Base-by-base conservation (phyloP, 2,888 invertebrate genomes). In the Amaurobius ferox region DNA sequence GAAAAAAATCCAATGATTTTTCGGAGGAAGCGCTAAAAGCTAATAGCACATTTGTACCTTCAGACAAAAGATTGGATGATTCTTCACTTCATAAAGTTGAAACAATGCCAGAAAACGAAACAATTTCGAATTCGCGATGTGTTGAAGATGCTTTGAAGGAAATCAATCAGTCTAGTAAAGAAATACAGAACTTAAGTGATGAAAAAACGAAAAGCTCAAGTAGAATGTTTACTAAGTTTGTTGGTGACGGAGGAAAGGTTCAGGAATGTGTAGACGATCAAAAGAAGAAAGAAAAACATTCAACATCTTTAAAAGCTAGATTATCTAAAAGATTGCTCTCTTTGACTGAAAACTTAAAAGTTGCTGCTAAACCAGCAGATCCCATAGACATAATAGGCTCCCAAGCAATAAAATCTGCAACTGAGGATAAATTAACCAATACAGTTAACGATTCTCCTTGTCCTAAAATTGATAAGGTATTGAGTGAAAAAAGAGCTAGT, bases 261-360 rank as follows among this genome's bases (percentile, higher is more conserved):
- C 6, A 7, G 6, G 87, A 87, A n/a, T 29, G 13, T 23, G 39
- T 30, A 28, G 76, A 72, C 26, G 72, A 79, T 30, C 23, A 13
- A 13, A 79, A 79, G 44, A 79, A 79, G 44, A 68, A 73, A 67
- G 76, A 76, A 44, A 79, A 85, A 16, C 74, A 79, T 30, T 64
- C 68, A 0, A 80, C 80, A 5, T 86, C 88, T 19, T 39, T 88
- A 7, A 81, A 81, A 71, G 79, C 88, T 13, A 68, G 79, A 61
- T 35, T 88, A 13, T 87, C 88, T 2, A 88, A 85, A 55, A 64
- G 79, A 72, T 62, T 86, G 26, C 64, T 77, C n/a, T 86, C 86
- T 19, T 32, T 88, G 13, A 86, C 88, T 11, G 88, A 86, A 80
- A 88, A 88, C 40, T 73, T 87, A 19, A 87, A 83, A 79, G 66